These are phyloP conservation scores for Catalaphyllia jardinei DNA, from an alignment of 64 coral and sea anemone species.

Conservation along the genomic window DNA sequence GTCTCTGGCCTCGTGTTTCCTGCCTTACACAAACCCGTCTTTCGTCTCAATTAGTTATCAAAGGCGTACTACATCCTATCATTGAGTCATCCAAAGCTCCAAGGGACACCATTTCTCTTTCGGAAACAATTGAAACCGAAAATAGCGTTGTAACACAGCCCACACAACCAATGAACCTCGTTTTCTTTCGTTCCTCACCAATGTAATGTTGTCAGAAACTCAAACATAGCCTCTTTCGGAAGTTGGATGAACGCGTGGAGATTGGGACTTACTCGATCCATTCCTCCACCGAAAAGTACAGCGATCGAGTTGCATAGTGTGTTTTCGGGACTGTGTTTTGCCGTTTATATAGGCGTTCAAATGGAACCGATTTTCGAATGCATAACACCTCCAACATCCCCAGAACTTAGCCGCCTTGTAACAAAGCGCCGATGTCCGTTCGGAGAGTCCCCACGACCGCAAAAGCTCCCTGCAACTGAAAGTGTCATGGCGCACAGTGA, in stretches of 20 bases:
- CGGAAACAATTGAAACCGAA: not conserved
- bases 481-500: not conserved
- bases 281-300: no score
- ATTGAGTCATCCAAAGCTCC: not conserved
- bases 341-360: not conserved
- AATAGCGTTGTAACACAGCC: not conserved
- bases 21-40: not conserved
- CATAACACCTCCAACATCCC: constrained; percentile 56
- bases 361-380: constrained; percentile 53
- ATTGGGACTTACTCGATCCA: constrained; percentile 11
- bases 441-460: constrained; percentile 78
- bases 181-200: not conserved
- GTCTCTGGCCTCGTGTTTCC: constrained; percentile 15
- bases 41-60: not conserved
- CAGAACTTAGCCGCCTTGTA: constrained; percentile 63
- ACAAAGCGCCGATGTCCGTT: constrained; percentile 95
- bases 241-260: not conserved
- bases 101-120: not conserved
- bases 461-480: constrained; percentile 55
- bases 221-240: constrained; percentile 30
- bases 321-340: not conserved
- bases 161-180: not conserved
- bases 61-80: not conserved
- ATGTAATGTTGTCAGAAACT: constrained; percentile 6
- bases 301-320: not conserved